Evolutionary conservation across 2,888 invertebrate species (phyloP), one percentile per base, ranked within the genome.

Genomic region (Eristalinus sepulchralis): DNA sequence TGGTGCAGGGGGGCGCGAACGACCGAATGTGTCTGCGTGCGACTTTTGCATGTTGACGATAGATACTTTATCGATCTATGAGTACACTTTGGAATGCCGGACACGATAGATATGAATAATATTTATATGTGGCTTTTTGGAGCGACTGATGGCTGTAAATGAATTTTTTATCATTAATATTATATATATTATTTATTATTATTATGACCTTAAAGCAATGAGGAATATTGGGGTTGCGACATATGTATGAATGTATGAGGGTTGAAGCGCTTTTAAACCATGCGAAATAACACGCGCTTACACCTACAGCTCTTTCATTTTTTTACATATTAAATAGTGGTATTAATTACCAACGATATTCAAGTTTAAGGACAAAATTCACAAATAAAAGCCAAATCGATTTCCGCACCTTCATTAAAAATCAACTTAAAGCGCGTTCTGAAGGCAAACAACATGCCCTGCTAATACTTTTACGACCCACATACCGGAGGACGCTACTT

Each of bases 1-100:
- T 66, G 60, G 60, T 39, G 47, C 34, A 33, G 33, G 31, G 5
- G 47, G n/a, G 10, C 62, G 53, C 31, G 60, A 24, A 57, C 57
- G 33, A 66, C 72, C 68, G 24, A 64, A 60, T 68, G 76, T 60
- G 17, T 77, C 55, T 78, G 71, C 72, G n/a, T n/a, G n/a, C n/a
- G 82, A 78, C 60, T 86, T 82, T 82, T 78, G 86, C 68, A 78
- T 78, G 59, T 66, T 67, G 71, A 72, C 81, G 81, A 67, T 55
- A 81, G 72, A 79, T 79, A 79, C 13, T 72, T 72, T 72, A 79
- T 79, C 66, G 72, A 86, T 78, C 82, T 82, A 34, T 59, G 63
- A 33, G 82, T 64, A 86, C 86, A 83, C 86, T 67, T 86, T 82
- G 83, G 86, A 86, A 86, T 86, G 82, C 82, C 83, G 82, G 82